Percentiles rank a stretch among this genome's conserved stretches.
These are phyloP conservation scores for Cydia fagiglandana DNA, from an alignment of 1,140 invertebrate genomes.

Conservation along the genomic window DNA sequence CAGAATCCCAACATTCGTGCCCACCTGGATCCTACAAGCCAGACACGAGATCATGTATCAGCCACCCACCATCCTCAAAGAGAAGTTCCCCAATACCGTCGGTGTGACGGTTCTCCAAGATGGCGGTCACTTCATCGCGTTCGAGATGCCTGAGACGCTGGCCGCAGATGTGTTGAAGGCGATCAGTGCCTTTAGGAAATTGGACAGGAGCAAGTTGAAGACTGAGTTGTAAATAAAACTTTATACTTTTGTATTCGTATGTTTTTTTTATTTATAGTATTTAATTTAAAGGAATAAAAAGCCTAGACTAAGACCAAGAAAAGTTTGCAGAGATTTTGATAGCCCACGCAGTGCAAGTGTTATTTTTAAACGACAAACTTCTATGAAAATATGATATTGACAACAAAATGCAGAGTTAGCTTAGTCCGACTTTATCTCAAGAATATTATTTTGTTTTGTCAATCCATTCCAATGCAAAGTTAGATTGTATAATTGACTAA, in stretches of 20 bases:
- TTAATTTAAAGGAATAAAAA: no score
- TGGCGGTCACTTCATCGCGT: constrained; percentile 90
- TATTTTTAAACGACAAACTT: no score
- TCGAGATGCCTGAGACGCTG: constrained; percentile 84
- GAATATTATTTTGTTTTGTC: no score
- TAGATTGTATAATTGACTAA: no score
- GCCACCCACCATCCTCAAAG: constrained; percentile 76
- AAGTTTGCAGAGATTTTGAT: no score
- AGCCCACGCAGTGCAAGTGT: no score
- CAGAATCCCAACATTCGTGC: constrained; percentile 55
- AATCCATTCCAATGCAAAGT: no score
- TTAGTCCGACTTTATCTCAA: no score
- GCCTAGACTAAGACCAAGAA: neutral
- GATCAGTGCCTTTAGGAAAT: neutral
- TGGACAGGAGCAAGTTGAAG: constrained; percentile 13
- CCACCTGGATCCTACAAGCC: constrained; percentile 81
- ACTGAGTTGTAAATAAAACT: constrained; percentile 26
- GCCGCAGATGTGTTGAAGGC: constrained; percentile 32
- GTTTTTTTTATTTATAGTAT: neutral
- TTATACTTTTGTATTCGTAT: neutral
- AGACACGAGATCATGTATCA: constrained; percentile 79
- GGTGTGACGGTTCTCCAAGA: constrained; percentile 77
- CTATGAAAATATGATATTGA: no score
- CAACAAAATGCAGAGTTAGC: no score
- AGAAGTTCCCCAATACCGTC: constrained; percentile 80